Conservation (phyloP, 2,888 invertebrate genomes). For the Ptychoptera albimana region DNA sequence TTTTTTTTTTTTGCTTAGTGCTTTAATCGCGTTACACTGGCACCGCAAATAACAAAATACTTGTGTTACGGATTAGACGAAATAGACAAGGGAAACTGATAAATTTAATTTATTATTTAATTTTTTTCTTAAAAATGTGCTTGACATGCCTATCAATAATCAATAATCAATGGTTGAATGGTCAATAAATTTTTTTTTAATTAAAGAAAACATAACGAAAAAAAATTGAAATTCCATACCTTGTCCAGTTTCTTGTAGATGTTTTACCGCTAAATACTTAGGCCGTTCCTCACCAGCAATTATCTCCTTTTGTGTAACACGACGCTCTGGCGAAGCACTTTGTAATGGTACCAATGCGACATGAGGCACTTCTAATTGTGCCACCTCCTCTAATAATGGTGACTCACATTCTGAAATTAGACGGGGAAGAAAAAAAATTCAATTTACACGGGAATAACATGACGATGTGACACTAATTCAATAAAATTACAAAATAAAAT, state of each 20-base stretch:
- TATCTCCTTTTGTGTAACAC: conserved; percentile 41
- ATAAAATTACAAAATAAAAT: too few relatives aligned
- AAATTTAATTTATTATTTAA: not conserved
- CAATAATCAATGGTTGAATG: not conserved
- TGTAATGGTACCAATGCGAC: conserved; percentile 29
- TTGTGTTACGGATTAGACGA: too few relatives aligned
- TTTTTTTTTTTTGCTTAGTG: too few relatives aligned
- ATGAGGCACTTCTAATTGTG: conserved; percentile 24
- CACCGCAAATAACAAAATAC: too few relatives aligned
- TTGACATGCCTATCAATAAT: not conserved
- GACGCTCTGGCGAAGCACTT: conserved; percentile 31
- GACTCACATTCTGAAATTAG: conserved; percentile 22
- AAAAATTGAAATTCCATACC: conserved; percentile 6
- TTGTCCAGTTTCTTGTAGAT: conserved; percentile 10
- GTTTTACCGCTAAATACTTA: conserved; percentile 26
- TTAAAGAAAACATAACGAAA: not conserved
- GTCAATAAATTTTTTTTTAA: not conserved
- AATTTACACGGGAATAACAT: not conserved
- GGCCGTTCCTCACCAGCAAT: conserved; percentile 47
- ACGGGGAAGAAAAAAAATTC: conserved; percentile 1
- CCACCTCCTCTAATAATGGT: conserved; percentile 23
- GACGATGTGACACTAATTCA: not conserved
- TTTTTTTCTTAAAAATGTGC: too few relatives aligned
- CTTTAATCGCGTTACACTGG: too few relatives aligned
- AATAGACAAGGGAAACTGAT: too few relatives aligned